Evolutionary conservation across 64 coral and sea anemone species (phyloP), one percentile per base, ranked within the genome.

Genomic region (Platygyra sinensis): DNA sequence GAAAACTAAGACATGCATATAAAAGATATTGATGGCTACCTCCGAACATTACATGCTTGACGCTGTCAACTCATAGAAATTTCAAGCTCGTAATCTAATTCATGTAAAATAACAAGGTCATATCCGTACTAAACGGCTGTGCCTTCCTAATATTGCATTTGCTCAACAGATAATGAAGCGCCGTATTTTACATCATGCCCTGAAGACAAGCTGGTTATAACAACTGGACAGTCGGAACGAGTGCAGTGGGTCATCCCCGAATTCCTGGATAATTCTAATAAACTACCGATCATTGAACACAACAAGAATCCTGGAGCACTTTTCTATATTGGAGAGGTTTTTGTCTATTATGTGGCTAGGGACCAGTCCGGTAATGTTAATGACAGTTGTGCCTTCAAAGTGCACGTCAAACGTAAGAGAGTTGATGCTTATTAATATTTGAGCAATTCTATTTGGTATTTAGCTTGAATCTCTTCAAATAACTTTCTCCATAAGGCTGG

Each of bases 401-500:
- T 97, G 10, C 75, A 90, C 30, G 81, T 97, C 16, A 97, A 97
- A 97, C 85, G 95, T 97, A 97, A 33, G 15, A 57, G 1, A 57
- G 15, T 16, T 57, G 54, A 57, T 16, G 54, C 54, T 16, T 57
- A 57, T n/a, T n/a, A n/a, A n/a, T n/a, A n/a, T 57, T 57, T 57
- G 6, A 11, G 54, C 15, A 57, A 57, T 46, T 46, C 42, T 46
- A 4, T 46, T 46, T 46, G 42, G 5, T 46, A 0, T 46, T 46
- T 46, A 46, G 42, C 42, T 46, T 46, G 42, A 46, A 46, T 46
- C 42, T 46, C 42, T 46, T 46, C 42, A 46, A 46, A 46, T 46
- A 46, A 46, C 42, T 46, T 46, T 46, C 42, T 46, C 42, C 42
- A 46, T 46, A 46, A 46, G 5, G 42, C 42, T 46, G 42, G 42